These are phyloP conservation scores for Pachydiplax longipennis DNA, from an alignment of 2,888 invertebrate species.

Conservation along the genomic window DNA sequence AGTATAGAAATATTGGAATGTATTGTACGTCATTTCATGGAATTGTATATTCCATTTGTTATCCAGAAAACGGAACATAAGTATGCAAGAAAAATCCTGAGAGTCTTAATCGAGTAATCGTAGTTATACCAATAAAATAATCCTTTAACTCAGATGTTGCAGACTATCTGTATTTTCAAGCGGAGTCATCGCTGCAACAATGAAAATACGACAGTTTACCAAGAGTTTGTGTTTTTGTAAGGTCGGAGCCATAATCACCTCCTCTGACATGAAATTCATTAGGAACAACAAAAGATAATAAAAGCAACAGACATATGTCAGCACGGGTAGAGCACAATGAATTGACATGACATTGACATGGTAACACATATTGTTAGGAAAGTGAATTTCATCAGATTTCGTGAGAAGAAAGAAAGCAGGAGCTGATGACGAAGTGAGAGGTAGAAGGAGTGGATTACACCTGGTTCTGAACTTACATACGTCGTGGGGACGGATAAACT, in stretches of 20 bases:
- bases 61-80: too few species aligned
- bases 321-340: slow-evolving; percentile 35
- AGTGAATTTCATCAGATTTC: not conserved
- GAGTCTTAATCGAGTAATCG: too few species aligned
- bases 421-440: slow-evolving; percentile 17
- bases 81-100: too few species aligned
- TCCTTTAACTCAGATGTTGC: too few species aligned
- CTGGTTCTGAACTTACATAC: slow-evolving; percentile 63
- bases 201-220: not conserved
- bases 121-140: too few species aligned
- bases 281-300: slow-evolving; percentile 19
- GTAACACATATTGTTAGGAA: slow-evolving; percentile 27
- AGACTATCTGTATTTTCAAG: too few species aligned
- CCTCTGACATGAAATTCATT: slow-evolving; percentile 23
- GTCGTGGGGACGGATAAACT: slow-evolving; percentile 84
- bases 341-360: slow-evolving; percentile 27
- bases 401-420: slow-evolving; percentile 34
- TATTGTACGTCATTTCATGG: too few species aligned
- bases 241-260: not conserved
- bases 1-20: too few species aligned
- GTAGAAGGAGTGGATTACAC: slow-evolving; percentile 27
- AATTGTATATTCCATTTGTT: too few species aligned
- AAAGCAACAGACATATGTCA: slow-evolving; percentile 30
- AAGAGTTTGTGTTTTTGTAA: not conserved
- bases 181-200: not conserved